These are phyloP conservation scores for Nylanderia fulva DNA, from an alignment of 1,140 invertebrate species.

Conservation along the genomic window DNA sequence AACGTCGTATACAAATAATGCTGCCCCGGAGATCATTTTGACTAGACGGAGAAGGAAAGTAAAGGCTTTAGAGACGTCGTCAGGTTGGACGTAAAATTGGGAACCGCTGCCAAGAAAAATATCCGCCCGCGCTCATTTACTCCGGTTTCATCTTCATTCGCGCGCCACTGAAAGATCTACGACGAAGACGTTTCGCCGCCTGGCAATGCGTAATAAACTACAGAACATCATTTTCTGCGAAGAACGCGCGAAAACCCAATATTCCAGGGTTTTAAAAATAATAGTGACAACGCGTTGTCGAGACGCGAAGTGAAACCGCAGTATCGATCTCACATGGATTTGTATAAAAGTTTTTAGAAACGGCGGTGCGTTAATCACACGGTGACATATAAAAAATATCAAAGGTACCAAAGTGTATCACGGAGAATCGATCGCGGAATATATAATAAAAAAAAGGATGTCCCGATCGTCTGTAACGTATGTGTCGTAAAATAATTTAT, in stretches of 20 bases:
- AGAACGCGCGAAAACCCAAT: background rate
- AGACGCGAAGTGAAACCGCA: background rate
- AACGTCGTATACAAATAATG: slow-evolving; percentile 41
- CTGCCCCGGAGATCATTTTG: slow-evolving; percentile 12
- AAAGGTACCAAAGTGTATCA: background rate
- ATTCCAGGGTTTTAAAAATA: slow-evolving; percentile 33
- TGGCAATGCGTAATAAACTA: slow-evolving; percentile 52
- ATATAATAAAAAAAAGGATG: background rate
- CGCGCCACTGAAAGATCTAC: slow-evolving; percentile 51
- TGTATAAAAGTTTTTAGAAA: background rate
- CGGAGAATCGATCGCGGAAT: background rate
- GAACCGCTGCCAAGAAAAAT: slow-evolving; percentile 54
- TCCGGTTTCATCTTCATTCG: slow-evolving; percentile 39
- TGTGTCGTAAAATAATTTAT: slow-evolving; percentile 77
- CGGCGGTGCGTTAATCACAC: too few species aligned
- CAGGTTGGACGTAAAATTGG: slow-evolving; percentile 37
- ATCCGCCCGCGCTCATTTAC: slow-evolving; percentile 51
- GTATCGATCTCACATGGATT: background rate
- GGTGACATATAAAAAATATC: background rate
- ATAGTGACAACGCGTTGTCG: slow-evolving; percentile 13
- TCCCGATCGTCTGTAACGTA: background rate
- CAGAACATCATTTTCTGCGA: slow-evolving; percentile 4
- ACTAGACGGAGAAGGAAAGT: background rate
- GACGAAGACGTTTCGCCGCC: slow-evolving; percentile 40
- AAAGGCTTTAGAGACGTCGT: slow-evolving; percentile 12